Evolutionary conservation across 2,113 vertebrate species (phyloP), one percentile per base, ranked within the genome.

Genomic region (Ifrita kowaldi): DNA sequence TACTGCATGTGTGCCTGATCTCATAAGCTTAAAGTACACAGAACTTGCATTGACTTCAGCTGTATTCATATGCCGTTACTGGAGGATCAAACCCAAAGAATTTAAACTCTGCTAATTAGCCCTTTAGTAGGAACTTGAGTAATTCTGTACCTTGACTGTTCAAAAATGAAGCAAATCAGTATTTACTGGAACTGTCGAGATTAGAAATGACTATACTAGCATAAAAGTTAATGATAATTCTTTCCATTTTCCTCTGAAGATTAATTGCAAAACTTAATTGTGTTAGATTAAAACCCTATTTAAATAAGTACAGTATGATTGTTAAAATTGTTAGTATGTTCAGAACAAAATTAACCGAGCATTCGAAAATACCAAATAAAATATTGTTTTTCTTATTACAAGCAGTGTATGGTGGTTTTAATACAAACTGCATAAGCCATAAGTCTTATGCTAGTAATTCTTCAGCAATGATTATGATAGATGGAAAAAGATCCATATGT

Each of bases 251-350:
- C 86, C 84, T 87, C 87, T 93, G 94, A 95, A 97, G 95, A 98
- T 97, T 98, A 98, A 98, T 98, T 98, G 95, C 92, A 97, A 96
- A 97, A 87, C 83, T 95, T 98, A 97, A 98, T 97, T 97, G 84
- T 93, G 84, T 97, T 97, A 97, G 96, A 98, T 98, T 98, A 97
- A 98, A 97, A 93, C 84, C 71, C 81, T 92, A 97, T 97, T 98
- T 97, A 97, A 98, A 97, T 98, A 96, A 97, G 95, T 96, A 95
- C 56, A 83, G 88, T 97, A 97, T 97, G 92, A 96, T 95, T 92
- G 87, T 97, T 98, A 91, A 97, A 97, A 96, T 95, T 92, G 95
- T 97, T 95, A 93, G 90, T 92, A 87, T 91, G 79, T 95, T 96
- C 91, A 87, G 97, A 97, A 97, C 92, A 97, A 96, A 95, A 96